Evolutionary conservation across 2,797 vertebrate genomes (phyloP).

Genomic region (Loriculus beryllinus): DNA sequence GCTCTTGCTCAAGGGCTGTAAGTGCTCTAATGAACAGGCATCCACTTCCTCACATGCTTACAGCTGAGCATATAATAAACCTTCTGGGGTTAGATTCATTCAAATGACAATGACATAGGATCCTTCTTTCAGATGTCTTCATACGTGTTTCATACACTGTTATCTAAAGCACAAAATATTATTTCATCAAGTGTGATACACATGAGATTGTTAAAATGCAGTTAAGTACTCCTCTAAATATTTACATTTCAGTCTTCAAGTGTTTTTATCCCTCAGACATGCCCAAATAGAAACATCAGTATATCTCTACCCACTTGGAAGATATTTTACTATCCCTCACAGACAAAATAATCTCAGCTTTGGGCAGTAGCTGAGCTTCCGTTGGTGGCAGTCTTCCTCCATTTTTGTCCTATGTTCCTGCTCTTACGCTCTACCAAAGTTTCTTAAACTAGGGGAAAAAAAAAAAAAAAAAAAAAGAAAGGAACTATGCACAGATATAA

Average conservation of each 20-base stretch:
- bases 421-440: background rate
- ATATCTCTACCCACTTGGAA: background rate
- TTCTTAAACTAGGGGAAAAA: background rate
- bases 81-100: background rate
- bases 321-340: background rate
- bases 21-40: background rate
- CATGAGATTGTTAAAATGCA: background rate
- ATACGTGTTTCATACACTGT: background rate
- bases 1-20: background rate
- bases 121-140: background rate
- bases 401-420: background rate
- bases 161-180: background rate
- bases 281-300: background rate
- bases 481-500: background rate
- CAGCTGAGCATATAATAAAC: background rate
- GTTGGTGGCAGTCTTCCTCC: background rate
- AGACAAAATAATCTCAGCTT: background rate
- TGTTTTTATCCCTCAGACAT: background rate
- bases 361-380: background rate
- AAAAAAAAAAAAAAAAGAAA: background rate
- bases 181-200: background rate
- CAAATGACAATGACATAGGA: background rate
- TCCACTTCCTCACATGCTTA: background rate
- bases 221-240: background rate
- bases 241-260: background rate